These are phyloP conservation scores for Buphagus erythrorhynchus DNA, from an alignment of 2,797 vertebrate species.

Conservation along the genomic window DNA sequence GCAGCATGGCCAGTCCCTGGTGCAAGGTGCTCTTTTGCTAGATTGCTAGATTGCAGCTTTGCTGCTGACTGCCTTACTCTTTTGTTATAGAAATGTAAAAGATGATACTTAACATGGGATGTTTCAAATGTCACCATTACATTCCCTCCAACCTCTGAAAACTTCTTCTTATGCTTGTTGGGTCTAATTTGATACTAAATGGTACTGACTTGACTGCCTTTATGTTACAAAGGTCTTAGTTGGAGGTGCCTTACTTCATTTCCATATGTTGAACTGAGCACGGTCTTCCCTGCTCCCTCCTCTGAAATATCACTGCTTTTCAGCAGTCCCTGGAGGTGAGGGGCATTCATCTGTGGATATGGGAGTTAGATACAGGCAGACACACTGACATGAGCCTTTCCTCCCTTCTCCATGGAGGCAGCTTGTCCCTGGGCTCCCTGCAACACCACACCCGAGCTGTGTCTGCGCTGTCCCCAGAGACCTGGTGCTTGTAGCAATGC, in stretches of 20 bases:
- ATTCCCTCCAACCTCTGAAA: background rate
- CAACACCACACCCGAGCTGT: accelerated
- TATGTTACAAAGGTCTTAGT: background rate
- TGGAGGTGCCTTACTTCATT: background rate
- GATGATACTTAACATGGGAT: background rate
- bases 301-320: background rate
- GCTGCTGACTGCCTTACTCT: background rate
- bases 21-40: background rate
- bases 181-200: background rate
- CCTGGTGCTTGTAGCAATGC: background rate
- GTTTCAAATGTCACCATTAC: background rate
- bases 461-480: background rate
- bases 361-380: background rate
- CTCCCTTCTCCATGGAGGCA: background rate
- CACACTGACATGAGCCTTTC: background rate
- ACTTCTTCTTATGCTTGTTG: background rate
- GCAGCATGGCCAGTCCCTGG: background rate
- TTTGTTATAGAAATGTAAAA: background rate
- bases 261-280: background rate
- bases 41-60: background rate
- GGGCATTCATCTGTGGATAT: background rate
- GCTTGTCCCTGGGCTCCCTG: background rate
- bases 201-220: background rate
- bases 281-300: background rate
- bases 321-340: background rate